Evolutionary conservation across 2,797 vertebrate species (phyloP).

Genomic region (Chaunax sp.): DNA sequence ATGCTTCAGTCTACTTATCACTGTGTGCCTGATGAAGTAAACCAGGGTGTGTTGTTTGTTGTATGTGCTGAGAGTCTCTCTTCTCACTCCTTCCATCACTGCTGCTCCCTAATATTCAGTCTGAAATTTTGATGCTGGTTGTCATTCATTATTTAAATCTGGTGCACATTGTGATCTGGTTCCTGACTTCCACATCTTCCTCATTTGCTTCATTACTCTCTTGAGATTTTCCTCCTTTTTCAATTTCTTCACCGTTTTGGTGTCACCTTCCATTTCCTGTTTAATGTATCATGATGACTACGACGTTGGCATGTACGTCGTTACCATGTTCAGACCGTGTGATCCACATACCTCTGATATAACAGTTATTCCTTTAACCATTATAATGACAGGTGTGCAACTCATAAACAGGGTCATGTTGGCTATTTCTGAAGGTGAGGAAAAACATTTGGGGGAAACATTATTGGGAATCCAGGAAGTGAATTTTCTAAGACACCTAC

Average conservation of each 20-base stretch:
- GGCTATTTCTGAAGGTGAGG: background rate
- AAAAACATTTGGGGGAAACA: background rate
- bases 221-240: constrained; percentile 6
- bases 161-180: constrained; percentile 17
- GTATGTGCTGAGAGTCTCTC: no score
- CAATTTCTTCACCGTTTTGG: constrained; percentile 8
- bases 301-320: no score
- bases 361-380: background rate
- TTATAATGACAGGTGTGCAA: background rate
- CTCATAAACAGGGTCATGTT: background rate
- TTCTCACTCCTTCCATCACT: background rate
- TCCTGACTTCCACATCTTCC: constrained; percentile 33
- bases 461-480: no score
- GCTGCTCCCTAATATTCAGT: constrained; percentile 44
- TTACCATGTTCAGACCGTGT: background rate
- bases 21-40: no score
- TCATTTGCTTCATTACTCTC: constrained; percentile 11
- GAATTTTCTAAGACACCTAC: no score
- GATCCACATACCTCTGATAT: background rate
- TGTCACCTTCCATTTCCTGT: constrained; percentile 9
- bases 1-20: no score
- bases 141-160: constrained; percentile 67
- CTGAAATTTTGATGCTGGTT: constrained; percentile 63
- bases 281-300: background rate
- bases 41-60: background rate